These are phyloP conservation scores for Galerucella nymphaeae DNA, from an alignment of 2,888 invertebrate genomes.

Conservation along the genomic window DNA sequence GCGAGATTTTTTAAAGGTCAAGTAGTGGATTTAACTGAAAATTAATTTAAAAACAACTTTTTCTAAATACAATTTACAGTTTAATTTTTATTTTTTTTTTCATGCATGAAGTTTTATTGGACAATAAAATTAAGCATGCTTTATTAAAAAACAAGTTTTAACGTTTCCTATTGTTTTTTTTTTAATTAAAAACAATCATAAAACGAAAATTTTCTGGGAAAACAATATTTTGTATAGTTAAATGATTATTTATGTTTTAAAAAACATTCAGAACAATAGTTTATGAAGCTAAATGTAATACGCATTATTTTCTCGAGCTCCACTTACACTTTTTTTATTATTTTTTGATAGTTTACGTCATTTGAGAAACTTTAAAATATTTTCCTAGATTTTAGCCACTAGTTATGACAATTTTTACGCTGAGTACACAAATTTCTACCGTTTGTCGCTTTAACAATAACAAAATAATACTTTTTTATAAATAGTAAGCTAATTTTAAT, in stretches of 20 bases:
- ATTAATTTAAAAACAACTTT: not conserved
- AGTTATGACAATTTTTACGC: too few species aligned
- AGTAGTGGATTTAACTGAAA: not conserved
- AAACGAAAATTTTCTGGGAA: not conserved
- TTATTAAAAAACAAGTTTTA: not conserved
- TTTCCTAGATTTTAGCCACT: too few species aligned
- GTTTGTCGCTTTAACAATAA: not conserved
- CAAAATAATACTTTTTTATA: not conserved
- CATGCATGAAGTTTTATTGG: not conserved
- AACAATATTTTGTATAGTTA: not conserved
- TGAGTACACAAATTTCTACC: too few species aligned
- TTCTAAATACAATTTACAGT: not conserved
- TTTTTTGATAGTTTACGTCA: too few species aligned
- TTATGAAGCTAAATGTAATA: not conserved
- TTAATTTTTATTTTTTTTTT: not conserved
- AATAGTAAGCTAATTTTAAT: not conserved
- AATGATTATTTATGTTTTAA: not conserved
- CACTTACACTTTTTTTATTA: too few species aligned
- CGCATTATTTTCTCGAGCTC: too few species aligned
- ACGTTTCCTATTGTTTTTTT: not conserved
- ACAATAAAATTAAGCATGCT: not conserved
- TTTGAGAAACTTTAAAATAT: too few species aligned
- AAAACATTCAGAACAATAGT: not conserved
- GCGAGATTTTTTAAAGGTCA: not conserved
- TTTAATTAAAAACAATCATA: not conserved